These are phyloP conservation scores for Catamblyrhynchus diadema DNA, from an alignment of 2,797 vertebrate species.

Conservation along the genomic window DNA sequence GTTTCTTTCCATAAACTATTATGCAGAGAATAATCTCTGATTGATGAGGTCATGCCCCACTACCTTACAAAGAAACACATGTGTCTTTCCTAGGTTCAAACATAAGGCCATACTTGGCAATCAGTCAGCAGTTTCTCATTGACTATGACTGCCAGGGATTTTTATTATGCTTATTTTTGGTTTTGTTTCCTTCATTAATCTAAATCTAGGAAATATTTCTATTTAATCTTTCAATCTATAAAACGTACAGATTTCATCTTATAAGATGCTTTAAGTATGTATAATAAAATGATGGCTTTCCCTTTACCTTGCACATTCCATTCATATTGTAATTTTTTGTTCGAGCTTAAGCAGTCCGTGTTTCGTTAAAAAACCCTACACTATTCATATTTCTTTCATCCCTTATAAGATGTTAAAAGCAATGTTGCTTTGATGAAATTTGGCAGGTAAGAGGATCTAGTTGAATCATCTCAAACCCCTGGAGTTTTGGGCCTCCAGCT, in stretches of 20 bases:
- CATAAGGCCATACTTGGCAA: conserved; percentile 31
- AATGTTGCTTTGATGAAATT: conserved; percentile 46
- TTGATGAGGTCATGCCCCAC: conserved; percentile 50
- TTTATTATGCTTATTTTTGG: conserved; percentile 48
- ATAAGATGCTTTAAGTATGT: not conserved
- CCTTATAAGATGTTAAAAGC: conserved; percentile 37
- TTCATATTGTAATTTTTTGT: conserved; percentile 55
- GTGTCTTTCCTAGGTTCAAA: conserved; percentile 23
- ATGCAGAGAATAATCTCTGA: conserved; percentile 62
- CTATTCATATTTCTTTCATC: conserved; percentile 44
- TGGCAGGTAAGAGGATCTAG: conserved; percentile 60
- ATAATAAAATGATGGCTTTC: conserved; percentile 24
- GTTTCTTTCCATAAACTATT: conserved; percentile 48
- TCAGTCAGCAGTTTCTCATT: conserved; percentile 51
- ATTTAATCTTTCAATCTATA: conserved; percentile 23
- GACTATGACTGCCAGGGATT: conserved; percentile 51
- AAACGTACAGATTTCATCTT: conserved; percentile 15
- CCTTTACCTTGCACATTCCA: conserved; percentile 50
- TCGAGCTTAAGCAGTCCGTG: conserved; percentile 14
- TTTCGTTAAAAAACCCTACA: conserved; percentile 14
- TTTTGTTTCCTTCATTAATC: conserved; percentile 38
- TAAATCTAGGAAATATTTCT: conserved; percentile 30
- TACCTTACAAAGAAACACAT: conserved; percentile 57
- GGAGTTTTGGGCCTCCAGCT: conserved; percentile 63
- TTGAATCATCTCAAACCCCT: conserved; percentile 63